Evolutionary conservation across 2,888 invertebrate genomes (phyloP).

Genomic region (Nomada ferruginata): DNA sequence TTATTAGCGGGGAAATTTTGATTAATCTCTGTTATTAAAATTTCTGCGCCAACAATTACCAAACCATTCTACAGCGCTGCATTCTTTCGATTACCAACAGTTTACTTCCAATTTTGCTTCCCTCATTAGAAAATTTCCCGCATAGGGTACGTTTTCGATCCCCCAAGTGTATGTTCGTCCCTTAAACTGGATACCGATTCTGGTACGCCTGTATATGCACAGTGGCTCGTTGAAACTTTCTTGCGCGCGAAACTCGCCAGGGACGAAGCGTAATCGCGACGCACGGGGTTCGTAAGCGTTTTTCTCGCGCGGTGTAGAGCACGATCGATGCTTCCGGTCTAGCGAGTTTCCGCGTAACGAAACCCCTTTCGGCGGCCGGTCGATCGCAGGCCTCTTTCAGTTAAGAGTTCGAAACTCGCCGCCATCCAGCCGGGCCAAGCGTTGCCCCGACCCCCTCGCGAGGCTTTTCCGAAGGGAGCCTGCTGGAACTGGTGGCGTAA

Average conservation of each 20-base stretch:
- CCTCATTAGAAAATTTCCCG: too few relatives aligned
- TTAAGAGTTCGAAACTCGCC: conserved; percentile 66
- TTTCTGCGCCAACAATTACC: too few relatives aligned
- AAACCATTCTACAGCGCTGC: too few relatives aligned
- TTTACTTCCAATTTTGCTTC: too few relatives aligned
- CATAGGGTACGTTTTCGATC: too few relatives aligned
- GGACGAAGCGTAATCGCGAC: background rate
- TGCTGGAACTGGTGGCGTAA: conserved; percentile 42
- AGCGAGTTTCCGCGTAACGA: conserved; percentile 52
- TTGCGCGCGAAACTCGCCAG: conserved; percentile 5
- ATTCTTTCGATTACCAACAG: too few relatives aligned
- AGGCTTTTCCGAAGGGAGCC: conserved; percentile 19
- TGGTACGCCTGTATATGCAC: background rate
- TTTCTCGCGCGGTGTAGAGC: conserved; percentile 38
- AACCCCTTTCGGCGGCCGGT: conserved; percentile 59
- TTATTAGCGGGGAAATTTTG: too few relatives aligned
- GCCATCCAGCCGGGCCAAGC: background rate
- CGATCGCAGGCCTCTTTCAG: conserved; percentile 61
- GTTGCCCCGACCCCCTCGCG: background rate
- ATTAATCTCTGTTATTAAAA: too few relatives aligned
- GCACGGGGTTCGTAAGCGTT: conserved; percentile 35
- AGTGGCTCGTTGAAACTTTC: conserved; percentile 40
- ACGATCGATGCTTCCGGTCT: conserved; percentile 64
- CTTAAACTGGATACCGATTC: background rate
- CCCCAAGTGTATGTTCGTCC: background rate